Evolutionary conservation across 2,113 vertebrate species (phyloP), one percentile per base, ranked within the genome.

Genomic region (Brachypodius melanocephalos): DNA sequence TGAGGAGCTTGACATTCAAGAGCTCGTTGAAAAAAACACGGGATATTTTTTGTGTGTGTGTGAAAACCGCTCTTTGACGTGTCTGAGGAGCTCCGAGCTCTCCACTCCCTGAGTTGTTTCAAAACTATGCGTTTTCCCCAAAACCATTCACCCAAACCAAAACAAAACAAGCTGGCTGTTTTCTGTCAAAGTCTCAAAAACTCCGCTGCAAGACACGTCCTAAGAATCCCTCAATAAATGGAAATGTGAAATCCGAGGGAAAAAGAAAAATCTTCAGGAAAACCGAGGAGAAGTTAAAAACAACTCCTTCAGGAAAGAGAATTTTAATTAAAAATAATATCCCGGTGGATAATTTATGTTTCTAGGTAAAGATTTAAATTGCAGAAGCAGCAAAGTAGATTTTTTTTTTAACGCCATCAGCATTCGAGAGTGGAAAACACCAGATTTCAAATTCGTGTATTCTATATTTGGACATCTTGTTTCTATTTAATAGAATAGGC

Each of bases 401-500:
- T 85, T 59, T 88, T 61, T 88, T 95, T 82, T 71, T n/a, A 89
- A 55, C 6, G 1, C 81, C 93, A 67, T 74, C 78, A 51, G 63
- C 75, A 93, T 93, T 51, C 40, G 73, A 91, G 86, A 67, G 65
- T 92, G 85, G 93, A 94, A 90, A 93, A 97, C 92, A 96, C 20
- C 67, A 87, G 85, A 96, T 97, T 95, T 96, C 79, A 93, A 89
- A 96, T 96, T 91, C 92, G 52, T 89, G 79, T 84, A 93, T 83
- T 95, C 84, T 93, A n/a, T 86, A 94, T 96, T 94, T 93, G 69
- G 94, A 96, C 97, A 97, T 97, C 97, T 97, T 97, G 97, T 96
- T 97, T 94, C 97, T 97, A 97, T 96, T 97, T 95, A 95, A 96
- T 38, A 89, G 75, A 94, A 94, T 93, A 92, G 38, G 36, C 59